These are phyloP conservation scores for Sarcophaga variegata DNA, from an alignment of 2,888 invertebrate species.

Conservation along the genomic window DNA sequence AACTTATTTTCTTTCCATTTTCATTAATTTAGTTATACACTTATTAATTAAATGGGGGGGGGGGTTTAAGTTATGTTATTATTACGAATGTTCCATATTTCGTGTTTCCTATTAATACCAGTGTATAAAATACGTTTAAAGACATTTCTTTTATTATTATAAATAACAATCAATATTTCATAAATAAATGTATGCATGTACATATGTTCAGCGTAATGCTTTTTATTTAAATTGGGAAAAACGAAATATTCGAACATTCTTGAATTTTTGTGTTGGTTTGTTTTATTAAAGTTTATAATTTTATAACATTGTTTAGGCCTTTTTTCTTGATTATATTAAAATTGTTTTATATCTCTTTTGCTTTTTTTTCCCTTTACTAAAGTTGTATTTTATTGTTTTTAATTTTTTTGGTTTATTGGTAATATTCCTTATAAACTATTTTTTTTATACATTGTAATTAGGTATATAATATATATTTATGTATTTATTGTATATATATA, in stretches of 20 bases:
- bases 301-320: conserved; percentile 67
- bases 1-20: conserved; percentile 13
- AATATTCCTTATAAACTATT: conserved; percentile 42
- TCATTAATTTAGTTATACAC: conserved; percentile 18
- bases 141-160: conserved; percentile 7
- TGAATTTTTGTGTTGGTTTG: background rate
- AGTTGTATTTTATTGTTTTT: conserved; percentile 41
- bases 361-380: conserved; percentile 9
- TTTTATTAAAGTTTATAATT: conserved; percentile 10
- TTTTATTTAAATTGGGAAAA: conserved; percentile 4
- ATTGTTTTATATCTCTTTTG: conserved; percentile 8
- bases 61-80: conserved; percentile 19
- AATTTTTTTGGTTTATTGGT: conserved; percentile 50
- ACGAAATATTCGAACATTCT: conserved; percentile 46
- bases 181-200: background rate
- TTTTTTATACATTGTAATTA: conserved; percentile 47
- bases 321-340: conserved; percentile 45
- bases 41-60: conserved; percentile 13
- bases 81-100: conserved; percentile 33
- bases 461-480: conserved; percentile 51
- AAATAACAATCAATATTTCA: conserved; percentile 42
- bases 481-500: conserved; percentile 66
- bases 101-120: conserved; percentile 9
- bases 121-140: conserved; percentile 10
- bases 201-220: background rate